These are phyloP conservation scores for Syritta pipiens DNA, from an alignment of 2,888 invertebrate genomes.

Conservation along the genomic window DNA sequence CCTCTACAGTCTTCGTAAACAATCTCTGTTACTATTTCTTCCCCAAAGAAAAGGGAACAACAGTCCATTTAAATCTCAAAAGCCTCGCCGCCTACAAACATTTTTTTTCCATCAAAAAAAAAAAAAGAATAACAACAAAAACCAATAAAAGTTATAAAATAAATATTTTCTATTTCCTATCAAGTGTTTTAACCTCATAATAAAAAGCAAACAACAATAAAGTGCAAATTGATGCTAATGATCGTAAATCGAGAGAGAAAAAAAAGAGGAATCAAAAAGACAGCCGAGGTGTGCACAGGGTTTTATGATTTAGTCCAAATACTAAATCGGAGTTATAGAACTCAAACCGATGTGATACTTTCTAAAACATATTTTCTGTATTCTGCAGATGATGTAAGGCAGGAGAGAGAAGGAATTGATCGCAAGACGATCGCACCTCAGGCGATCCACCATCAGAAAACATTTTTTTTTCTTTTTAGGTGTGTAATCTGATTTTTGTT, in stretches of 20 bases:
- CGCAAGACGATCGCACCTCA: slow-evolving; percentile 30
- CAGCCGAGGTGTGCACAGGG: neutral
- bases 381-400: neutral
- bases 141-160: slow-evolving; percentile 6
- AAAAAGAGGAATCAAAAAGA: neutral
- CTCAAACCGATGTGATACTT: slow-evolving; percentile 10
- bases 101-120: no score
- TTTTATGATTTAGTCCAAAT: neutral
- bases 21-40: no score
- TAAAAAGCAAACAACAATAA: slow-evolving; percentile 24
- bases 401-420: slow-evolving; percentile 27
- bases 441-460: slow-evolving; percentile 38
- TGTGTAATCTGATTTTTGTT: slow-evolving; percentile 23
- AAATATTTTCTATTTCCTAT: slow-evolving; percentile 15
- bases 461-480: slow-evolving; percentile 41
- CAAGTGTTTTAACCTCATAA: slow-evolving; percentile 23
- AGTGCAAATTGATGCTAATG: slow-evolving; percentile 45
- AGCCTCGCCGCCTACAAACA: no score
- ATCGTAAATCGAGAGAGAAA: slow-evolving; percentile 21
- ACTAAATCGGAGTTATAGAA: slow-evolving; percentile 40
- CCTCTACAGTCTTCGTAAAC: no score
- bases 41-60: no score
- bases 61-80: no score
- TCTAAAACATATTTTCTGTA: neutral
- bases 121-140: no score